Conservation (phyloP, 2,797 vertebrate species). For the Brachyrhaphis roseni region DNA sequence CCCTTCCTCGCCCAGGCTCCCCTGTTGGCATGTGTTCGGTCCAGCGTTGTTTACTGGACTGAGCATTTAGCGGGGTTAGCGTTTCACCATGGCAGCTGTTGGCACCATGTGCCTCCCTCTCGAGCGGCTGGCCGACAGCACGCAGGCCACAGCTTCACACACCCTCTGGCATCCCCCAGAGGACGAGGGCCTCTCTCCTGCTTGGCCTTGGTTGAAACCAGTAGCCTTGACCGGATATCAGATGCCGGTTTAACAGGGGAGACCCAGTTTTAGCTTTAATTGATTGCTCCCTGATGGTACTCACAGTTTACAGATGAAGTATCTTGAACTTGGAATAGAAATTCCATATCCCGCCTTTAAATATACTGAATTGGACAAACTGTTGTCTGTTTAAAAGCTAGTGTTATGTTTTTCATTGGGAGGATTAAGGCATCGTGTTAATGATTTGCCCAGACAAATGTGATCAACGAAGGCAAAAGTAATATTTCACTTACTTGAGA, state of each 20-base stretch:
- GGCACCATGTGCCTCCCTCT: slow-evolving; percentile 78
- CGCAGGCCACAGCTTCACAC: slow-evolving; percentile 75
- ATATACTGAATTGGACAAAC: slow-evolving; percentile 12
- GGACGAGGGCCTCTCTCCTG: slow-evolving; percentile 53
- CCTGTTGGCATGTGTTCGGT: slow-evolving; percentile 75
- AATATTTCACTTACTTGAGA: neutral
- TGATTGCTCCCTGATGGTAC: slow-evolving; percentile 42
- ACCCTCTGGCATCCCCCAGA: slow-evolving; percentile 69
- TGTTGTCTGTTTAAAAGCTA: slow-evolving; percentile 29
- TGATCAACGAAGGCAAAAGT: slow-evolving; percentile 6
- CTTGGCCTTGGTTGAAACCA: slow-evolving; percentile 62
- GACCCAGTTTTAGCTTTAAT: slow-evolving; percentile 61
- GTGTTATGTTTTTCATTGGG: slow-evolving; percentile 50
- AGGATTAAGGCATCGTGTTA: slow-evolving; percentile 55
- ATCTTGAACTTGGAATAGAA: slow-evolving; percentile 19
- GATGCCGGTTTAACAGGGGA: slow-evolving; percentile 62
- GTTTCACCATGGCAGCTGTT: slow-evolving; percentile 82
- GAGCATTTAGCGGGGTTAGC: slow-evolving; percentile 78
- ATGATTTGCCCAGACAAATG: slow-evolving; percentile 56
- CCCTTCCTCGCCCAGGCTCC: slow-evolving; percentile 64
- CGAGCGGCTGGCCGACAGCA: slow-evolving; percentile 74
- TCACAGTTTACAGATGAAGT: slow-evolving; percentile 4
- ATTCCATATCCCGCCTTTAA: slow-evolving; percentile 8
- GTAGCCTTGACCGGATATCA: slow-evolving; percentile 65
- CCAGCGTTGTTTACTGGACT: slow-evolving; percentile 73